A percentile compares a stretch with the other conserved stretches of the same genome.
These are phyloP conservation scores for Chaenocephalus aceratus DNA, from an alignment of 2,113 vertebrate species.

Conservation along the genomic window DNA sequence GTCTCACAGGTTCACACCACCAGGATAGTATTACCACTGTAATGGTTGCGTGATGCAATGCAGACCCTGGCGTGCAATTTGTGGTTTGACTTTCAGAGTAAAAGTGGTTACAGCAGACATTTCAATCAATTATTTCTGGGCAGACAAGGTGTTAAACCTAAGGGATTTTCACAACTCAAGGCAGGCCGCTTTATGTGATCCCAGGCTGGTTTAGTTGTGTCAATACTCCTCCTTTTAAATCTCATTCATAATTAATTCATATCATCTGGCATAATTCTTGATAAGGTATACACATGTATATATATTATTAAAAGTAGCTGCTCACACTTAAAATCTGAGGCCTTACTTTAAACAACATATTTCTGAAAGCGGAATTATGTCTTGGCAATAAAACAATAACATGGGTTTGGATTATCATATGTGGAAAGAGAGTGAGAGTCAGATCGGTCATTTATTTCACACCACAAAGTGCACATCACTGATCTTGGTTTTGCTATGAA, in stretches of 20 bases:
- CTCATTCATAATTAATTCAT: constrained; percentile 6
- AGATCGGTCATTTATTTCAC: not conserved
- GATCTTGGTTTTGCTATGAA: constrained; percentile 8
- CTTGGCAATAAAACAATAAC: not conserved
- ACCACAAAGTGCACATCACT: constrained; percentile 16
- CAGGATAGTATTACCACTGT: constrained; percentile 14
- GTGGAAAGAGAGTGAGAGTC: not conserved
- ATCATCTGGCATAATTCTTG: not conserved
- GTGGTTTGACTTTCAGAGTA: constrained; percentile 25
- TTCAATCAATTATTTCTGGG: not conserved
- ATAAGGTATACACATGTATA: not conserved
- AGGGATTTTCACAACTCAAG: constrained; percentile 46
- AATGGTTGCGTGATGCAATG: not conserved
- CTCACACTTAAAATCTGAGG: not conserved
- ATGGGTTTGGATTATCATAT: constrained; percentile 1
- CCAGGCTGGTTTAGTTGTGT: constrained; percentile 1
- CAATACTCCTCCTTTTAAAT: constrained; percentile 12
- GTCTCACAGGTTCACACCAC: constrained; percentile 15
- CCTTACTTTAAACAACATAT: not conserved
- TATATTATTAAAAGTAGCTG: not conserved
- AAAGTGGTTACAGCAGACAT: constrained; percentile 1
- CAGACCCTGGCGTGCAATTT: constrained; percentile 12
- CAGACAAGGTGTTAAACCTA: constrained; percentile 44
- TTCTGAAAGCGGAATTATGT: constrained; percentile 17
- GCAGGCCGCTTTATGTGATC: constrained; percentile 17